These are phyloP conservation scores for Larimichthys crocea DNA, from an alignment of 2,113 vertebrate species.

Conservation along the genomic window DNA sequence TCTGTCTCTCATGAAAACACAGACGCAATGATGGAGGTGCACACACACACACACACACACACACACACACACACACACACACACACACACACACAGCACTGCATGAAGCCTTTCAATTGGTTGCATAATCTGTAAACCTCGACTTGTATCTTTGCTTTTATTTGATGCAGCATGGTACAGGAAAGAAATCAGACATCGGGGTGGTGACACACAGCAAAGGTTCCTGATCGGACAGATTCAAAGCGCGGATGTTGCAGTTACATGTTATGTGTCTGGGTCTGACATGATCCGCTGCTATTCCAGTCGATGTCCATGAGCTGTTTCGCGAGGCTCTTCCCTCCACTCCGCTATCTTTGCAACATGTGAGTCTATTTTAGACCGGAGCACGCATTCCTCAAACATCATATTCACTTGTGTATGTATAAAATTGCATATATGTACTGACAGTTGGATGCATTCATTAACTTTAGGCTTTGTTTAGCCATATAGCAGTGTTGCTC, in stretches of 20 bases:
- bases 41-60: not conserved
- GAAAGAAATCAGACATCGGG: not conserved
- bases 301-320: not conserved
- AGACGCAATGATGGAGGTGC: not conserved
- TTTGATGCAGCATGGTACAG: not conserved
- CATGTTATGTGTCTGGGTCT: not conserved
- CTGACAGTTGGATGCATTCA: not conserved
- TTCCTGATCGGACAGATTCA: not conserved
- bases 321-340: not conserved
- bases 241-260: not conserved
- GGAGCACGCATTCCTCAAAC: not conserved
- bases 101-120: conserved; percentile 5
- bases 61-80: not conserved
- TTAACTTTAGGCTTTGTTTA: not conserved
- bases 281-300: not conserved
- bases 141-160: not conserved
- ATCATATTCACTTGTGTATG: not conserved
- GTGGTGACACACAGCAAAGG: not conserved
- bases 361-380: not conserved
- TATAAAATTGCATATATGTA: not conserved
- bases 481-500: not conserved
- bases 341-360: not conserved
- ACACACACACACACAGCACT: not conserved
- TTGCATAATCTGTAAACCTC: not conserved
- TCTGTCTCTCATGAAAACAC: not conserved